phyloP scores from a whole-genome alignment of 2,888 invertebrate species.

The Amphipoea lucens region DNA sequence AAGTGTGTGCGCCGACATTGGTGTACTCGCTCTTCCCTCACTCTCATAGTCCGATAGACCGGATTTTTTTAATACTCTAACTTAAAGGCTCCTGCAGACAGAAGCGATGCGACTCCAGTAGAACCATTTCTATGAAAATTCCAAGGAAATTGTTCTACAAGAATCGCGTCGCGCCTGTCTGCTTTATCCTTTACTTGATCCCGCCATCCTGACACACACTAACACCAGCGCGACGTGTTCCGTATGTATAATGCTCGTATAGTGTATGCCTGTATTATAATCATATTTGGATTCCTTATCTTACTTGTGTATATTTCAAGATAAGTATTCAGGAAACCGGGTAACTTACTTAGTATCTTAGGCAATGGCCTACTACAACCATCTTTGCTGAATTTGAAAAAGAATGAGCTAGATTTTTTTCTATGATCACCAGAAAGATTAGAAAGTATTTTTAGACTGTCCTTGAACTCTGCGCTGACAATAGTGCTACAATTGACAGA shows the following conservation, averaged over 20 bases:
- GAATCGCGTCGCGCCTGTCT: no score
- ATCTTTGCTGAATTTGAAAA: not conserved
- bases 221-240: not conserved
- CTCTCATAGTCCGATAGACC: no score
- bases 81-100: no score
- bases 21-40: no score
- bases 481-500: not conserved
- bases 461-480: not conserved
- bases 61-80: no score
- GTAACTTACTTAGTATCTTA: constrained; percentile 41
- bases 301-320: constrained; percentile 10
- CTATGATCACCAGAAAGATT: constrained; percentile 3
- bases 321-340: constrained; percentile 47
- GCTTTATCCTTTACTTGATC: not conserved
- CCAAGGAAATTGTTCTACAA: no score
- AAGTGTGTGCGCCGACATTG: no score
- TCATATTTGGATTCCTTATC: constrained; percentile 35
- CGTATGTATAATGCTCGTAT: not conserved
- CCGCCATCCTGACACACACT: not conserved
- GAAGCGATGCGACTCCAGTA: no score
- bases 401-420: not conserved
- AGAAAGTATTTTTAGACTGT: not conserved
- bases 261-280: not conserved
- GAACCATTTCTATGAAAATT: no score
- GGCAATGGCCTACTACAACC: not conserved